Evolutionary conservation across 2,888 invertebrate species (phyloP).

Genomic region (Dorcus parallelipipedus): DNA sequence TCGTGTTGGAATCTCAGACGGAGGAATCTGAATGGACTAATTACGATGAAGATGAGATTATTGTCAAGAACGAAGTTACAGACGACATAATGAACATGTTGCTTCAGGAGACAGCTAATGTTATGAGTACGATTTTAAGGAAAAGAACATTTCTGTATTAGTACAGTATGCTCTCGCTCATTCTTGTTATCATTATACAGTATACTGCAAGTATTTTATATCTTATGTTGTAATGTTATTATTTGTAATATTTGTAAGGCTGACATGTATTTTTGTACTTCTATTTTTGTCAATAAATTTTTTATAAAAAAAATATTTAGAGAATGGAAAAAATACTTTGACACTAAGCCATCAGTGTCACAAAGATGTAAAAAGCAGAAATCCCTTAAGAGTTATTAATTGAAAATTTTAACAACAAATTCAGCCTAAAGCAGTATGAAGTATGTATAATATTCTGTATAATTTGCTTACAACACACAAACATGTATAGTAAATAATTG

Average conservation of each 20-base stretch:
- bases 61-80: conserved; percentile 62
- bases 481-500: too few species aligned
- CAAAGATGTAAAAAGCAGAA: too few species aligned
- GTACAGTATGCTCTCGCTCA: conserved; percentile 10
- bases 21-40: conserved; percentile 74
- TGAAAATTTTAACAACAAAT: too few species aligned
- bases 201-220: conserved; percentile 16
- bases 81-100: conserved; percentile 57
- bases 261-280: conserved; percentile 21
- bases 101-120: conserved; percentile 50
- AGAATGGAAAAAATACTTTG: too few species aligned
- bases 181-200: conserved; percentile 7
- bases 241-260: conserved; percentile 9
- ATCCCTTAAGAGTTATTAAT: too few species aligned
- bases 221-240: conserved; percentile 15
- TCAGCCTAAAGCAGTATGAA: too few species aligned
- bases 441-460: too few species aligned
- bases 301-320: conserved; percentile 1
- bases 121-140: conserved; percentile 33
- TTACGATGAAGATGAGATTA: conserved; percentile 67
- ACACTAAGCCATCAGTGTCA: too few species aligned
- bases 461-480: too few species aligned
- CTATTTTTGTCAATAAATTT: conserved; percentile 21
- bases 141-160: conserved; percentile 22
- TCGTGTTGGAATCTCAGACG: conserved; percentile 66